phyloP scores from a whole-genome alignment of 2,797 vertebrate species.

The Ammospiza maritima region DNA sequence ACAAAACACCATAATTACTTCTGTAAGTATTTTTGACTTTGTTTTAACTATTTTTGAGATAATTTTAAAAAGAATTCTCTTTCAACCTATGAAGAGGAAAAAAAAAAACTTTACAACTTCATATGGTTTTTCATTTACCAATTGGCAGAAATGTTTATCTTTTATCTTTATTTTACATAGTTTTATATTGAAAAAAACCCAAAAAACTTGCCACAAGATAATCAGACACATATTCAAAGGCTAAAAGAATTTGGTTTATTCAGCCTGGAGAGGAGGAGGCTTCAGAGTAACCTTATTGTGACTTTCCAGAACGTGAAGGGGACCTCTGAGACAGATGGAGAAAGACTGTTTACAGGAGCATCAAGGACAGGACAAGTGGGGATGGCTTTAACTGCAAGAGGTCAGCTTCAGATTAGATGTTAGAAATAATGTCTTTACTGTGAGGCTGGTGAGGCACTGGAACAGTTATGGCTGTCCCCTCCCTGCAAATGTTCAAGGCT shows the following conservation, averaged over 20 bases:
- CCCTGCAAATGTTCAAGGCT: not conserved
- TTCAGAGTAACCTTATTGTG: not conserved
- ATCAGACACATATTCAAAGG: not conserved
- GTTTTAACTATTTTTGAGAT: not conserved
- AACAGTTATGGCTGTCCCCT: not conserved
- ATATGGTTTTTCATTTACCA: not conserved
- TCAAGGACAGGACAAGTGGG: not conserved
- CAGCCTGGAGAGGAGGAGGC: not conserved
- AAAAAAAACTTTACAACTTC: not conserved
- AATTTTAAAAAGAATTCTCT: not conserved
- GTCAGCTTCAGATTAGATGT: not conserved
- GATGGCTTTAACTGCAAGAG: not conserved
- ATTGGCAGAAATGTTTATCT: not conserved
- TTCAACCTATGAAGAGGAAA: not conserved
- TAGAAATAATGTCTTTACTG: not conserved
- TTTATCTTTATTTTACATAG: not conserved
- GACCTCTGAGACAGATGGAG: rapidly evolving
- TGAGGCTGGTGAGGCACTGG: not conserved
- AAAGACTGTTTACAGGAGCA: too few relatives aligned
- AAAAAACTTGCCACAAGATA: not conserved
- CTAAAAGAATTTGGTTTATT: not conserved
- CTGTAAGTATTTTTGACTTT: rapidly evolving
- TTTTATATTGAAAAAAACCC: not conserved
- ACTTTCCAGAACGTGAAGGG: not conserved
- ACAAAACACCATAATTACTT: not conserved